A percentile compares a stretch with the other conserved stretches of the same genome.
Evolutionary conservation across 2,888 invertebrate genomes (phyloP).

Genomic region (Andrena fulva): DNA sequence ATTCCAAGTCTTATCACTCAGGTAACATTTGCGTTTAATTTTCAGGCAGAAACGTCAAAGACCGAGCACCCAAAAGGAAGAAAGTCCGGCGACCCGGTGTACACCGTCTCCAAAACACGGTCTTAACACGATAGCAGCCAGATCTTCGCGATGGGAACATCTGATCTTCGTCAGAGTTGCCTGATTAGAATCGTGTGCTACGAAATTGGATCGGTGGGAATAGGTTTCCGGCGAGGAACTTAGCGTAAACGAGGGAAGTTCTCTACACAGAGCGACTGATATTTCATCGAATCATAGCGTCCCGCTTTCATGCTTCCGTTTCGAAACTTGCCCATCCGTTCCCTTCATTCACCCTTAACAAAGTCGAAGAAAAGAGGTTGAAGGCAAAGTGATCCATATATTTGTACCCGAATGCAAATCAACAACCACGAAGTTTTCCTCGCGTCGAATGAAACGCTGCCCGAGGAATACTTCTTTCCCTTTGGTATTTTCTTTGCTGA

Average conservation of each 20-base stretch:
- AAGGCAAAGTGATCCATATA: no score
- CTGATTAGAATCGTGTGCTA: constrained; percentile 30
- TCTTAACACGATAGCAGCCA: not conserved
- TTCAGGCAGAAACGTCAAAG: not conserved
- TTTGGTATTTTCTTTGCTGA: not conserved
- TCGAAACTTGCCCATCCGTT: not conserved
- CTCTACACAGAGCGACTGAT: not conserved
- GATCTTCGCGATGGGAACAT: not conserved
- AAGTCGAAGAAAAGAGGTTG: no score
- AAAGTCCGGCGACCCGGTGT: not conserved
- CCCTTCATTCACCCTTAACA: not conserved
- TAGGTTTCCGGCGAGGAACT: not conserved
- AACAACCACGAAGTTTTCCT: not conserved
- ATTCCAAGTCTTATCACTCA: not conserved
- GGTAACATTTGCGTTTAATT: not conserved
- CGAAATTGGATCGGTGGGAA: constrained; percentile 41
- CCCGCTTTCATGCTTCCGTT: not conserved
- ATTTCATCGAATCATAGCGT: constrained; percentile 1
- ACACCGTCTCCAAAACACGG: not conserved
- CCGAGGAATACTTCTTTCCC: not conserved
- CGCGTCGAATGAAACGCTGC: not conserved
- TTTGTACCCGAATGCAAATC: no score
- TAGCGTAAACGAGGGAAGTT: constrained; percentile 17
- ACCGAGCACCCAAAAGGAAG: not conserved
- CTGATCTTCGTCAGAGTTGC: constrained; percentile 13